A percentile compares a stretch with the other conserved stretches of the same genome.
phyloP scores from a whole-genome alignment of 2,113 vertebrate species.

The Panurus biarmicus region DNA sequence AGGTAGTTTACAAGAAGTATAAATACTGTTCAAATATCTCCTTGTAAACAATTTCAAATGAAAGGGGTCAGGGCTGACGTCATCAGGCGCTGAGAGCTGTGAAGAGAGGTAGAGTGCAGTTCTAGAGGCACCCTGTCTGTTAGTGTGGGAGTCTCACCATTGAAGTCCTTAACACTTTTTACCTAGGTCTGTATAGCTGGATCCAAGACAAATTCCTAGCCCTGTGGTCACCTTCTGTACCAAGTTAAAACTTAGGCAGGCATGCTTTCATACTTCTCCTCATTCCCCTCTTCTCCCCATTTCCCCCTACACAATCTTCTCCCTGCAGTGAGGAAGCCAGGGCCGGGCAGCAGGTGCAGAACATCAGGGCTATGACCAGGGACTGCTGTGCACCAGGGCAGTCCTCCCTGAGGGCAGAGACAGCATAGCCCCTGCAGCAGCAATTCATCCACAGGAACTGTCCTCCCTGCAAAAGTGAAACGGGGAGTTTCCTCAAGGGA shows the following conservation, averaged over 20 bases:
- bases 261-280: not conserved
- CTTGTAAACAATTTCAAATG: not conserved
- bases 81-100: not conserved
- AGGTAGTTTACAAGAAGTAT: not conserved
- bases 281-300: not conserved
- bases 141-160: not conserved
- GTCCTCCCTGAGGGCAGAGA: not conserved
- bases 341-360: rapidly evolving
- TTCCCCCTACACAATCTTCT: rapidly evolving
- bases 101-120: not conserved
- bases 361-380: not conserved
- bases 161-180: not conserved
- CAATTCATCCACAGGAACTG: not conserved
- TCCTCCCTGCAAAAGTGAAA: not conserved
- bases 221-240: not conserved
- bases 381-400: no score
- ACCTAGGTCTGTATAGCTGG: not conserved
- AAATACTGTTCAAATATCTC: not conserved
- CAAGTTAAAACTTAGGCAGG: not conserved
- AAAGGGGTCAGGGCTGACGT: not conserved
- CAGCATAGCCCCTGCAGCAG: rapidly evolving
- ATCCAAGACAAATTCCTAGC: not conserved
- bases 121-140: not conserved
- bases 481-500: not conserved
- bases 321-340: rapidly evolving